Conservation (phyloP, 2,797 vertebrate species). For the Pantherophis vulpinus region DNA sequence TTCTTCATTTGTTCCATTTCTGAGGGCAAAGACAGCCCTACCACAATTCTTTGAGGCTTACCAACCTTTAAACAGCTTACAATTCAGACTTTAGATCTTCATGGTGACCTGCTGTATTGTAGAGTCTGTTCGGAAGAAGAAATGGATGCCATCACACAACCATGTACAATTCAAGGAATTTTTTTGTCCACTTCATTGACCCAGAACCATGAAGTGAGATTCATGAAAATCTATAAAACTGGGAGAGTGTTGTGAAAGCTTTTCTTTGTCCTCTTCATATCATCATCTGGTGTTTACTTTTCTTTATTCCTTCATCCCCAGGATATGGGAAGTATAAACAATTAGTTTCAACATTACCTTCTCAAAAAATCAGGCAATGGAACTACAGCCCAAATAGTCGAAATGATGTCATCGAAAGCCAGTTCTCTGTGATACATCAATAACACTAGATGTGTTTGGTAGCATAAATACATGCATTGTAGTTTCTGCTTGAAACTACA, state of each 20-base stretch:
- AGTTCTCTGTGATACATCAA: neutral
- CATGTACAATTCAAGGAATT: too few relatives aligned
- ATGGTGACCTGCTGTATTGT: neutral
- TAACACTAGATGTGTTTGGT: neutral
- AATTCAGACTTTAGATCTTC: neutral
- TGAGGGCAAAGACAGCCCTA: neutral
- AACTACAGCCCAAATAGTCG: neutral
- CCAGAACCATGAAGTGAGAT: too few relatives aligned
- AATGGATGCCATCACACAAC: too few relatives aligned
- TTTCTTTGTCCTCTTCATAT: neutral
- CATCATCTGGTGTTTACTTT: neutral
- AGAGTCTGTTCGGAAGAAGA: neutral
- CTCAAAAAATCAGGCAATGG: neutral
- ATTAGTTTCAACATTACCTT: neutral
- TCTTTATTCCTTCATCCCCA: neutral
- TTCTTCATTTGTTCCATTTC: neutral
- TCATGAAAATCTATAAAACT: too few relatives aligned
- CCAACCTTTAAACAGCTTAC: neutral
- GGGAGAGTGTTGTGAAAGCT: too few relatives aligned
- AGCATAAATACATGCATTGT: neutral
- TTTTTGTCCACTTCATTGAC: too few relatives aligned
- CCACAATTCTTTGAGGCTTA: neutral
- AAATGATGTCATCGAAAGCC: neutral
- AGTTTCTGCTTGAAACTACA: neutral
- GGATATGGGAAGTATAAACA: neutral